A percentile compares a stretch with the other conserved stretches of the same genome.
These are phyloP conservation scores for Synanthedon formicaeformis DNA, from an alignment of 2,888 invertebrate species.

Conservation along the genomic window DNA sequence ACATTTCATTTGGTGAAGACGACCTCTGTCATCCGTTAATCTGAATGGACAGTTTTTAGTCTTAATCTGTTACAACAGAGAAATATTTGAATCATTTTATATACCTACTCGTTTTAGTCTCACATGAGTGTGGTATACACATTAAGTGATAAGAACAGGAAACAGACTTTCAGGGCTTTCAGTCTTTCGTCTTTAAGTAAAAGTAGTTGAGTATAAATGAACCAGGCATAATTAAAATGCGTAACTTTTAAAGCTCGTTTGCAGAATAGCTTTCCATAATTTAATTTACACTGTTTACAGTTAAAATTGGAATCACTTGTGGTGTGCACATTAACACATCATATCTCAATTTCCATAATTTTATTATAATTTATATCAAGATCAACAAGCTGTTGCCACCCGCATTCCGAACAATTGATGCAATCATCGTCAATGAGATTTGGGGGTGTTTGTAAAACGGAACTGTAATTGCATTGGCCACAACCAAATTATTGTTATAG, in stretches of 20 bases:
- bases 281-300: too few relatives aligned
- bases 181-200: too few relatives aligned
- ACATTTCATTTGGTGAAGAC: slow-evolving; percentile 57
- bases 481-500: slow-evolving; percentile 60
- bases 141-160: too few relatives aligned
- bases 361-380: slow-evolving; percentile 54
- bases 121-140: too few relatives aligned
- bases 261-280: too few relatives aligned
- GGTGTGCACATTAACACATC: slow-evolving; percentile 33
- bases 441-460: slow-evolving; percentile 52
- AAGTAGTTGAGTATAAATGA: too few relatives aligned
- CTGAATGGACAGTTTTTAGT: slow-evolving; percentile 52
- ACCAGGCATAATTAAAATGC: too few relatives aligned
- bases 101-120: too few relatives aligned
- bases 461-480: slow-evolving; percentile 64
- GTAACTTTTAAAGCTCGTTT: too few relatives aligned
- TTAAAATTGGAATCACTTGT: slow-evolving; percentile 5
- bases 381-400: slow-evolving; percentile 62
- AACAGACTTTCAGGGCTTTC: too few relatives aligned
- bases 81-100: slow-evolving; percentile 38
- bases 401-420: slow-evolving; percentile 67
- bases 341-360: slow-evolving; percentile 34
- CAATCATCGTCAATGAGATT: slow-evolving; percentile 68
- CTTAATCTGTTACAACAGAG: slow-evolving; percentile 49
- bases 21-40: slow-evolving; percentile 65